Conservation (phyloP, 1,140 invertebrate species). For the Oncopodura yosiiana region DNA sequence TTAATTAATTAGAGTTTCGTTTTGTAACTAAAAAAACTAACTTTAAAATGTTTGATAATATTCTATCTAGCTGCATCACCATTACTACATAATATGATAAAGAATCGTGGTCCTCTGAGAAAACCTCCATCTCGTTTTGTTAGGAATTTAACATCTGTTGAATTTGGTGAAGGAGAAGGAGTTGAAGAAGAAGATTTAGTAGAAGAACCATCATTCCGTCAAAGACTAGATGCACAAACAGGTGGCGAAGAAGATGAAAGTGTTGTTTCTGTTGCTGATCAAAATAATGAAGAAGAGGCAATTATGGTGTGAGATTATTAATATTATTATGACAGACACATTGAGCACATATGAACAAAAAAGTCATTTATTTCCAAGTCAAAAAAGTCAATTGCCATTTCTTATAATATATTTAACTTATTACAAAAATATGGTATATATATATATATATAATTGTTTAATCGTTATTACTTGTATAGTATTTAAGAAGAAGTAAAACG, state of each 20-base stretch:
- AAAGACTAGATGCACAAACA: no score
- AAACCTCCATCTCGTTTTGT: constrained; percentile 33
- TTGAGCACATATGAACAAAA: no score
- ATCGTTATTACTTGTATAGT: no score
- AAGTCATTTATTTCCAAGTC: no score
- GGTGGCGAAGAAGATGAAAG: constrained; percentile 32
- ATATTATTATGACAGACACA: no score
- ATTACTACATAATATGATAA: constrained; percentile 22
- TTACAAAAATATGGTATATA: no score
- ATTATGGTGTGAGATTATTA: constrained; percentile 34
- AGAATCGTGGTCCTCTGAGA: constrained; percentile 30
- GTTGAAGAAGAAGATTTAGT: constrained; percentile 19
- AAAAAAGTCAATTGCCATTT: no score
- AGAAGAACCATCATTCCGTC: neutral
- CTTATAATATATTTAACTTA: no score
- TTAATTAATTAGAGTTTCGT: neutral
- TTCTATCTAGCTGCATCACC: constrained; percentile 10
- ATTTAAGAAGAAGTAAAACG: no score
- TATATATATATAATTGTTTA: no score
- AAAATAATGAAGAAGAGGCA: constrained; percentile 33
- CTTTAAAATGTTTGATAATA: constrained; percentile 6
- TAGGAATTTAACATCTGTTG: constrained; percentile 28
- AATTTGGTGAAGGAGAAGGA: constrained; percentile 33
- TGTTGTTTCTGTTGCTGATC: constrained; percentile 35
- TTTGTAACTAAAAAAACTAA: neutral